phyloP scores from a whole-genome alignment of 2,797 vertebrate species.

The Sebastes minor region DNA sequence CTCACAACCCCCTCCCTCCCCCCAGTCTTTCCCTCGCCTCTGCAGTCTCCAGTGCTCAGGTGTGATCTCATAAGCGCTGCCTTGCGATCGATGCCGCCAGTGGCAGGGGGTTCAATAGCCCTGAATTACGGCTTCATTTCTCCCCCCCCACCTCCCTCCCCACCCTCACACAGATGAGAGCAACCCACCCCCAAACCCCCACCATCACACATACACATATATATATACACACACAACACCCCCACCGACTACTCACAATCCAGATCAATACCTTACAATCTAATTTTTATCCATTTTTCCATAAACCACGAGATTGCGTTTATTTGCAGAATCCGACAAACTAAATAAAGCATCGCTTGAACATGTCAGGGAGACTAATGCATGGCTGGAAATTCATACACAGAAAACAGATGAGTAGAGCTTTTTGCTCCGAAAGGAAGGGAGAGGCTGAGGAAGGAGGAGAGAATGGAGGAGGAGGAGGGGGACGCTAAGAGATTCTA shows the following conservation, averaged over 20 bases:
- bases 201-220: slow-evolving; percentile 67
- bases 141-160: slow-evolving; percentile 56
- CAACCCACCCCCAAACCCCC: slow-evolving; percentile 68
- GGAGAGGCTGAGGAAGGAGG: slow-evolving; percentile 54
- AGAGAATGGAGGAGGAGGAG: slow-evolving; percentile 7
- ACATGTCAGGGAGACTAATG: slow-evolving; percentile 76
- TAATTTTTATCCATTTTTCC: slow-evolving; percentile 99
- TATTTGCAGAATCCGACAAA: slow-evolving; percentile 99
- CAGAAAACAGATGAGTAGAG: slow-evolving; percentile 84
- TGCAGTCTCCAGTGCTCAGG: slow-evolving; percentile 87
- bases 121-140: slow-evolving; percentile 98
- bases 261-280: slow-evolving; percentile 98
- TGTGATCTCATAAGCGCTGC: slow-evolving; percentile 92
- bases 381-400: slow-evolving; percentile 79
- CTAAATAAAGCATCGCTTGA: slow-evolving; percentile 92
- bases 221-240: slow-evolving; percentile 29
- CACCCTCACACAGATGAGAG: slow-evolving; percentile 93
- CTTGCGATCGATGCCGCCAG: slow-evolving; percentile 91
- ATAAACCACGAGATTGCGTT: slow-evolving; percentile 99
- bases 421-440: slow-evolving; percentile 73
- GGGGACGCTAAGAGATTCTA: slow-evolving; percentile 51
- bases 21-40: slow-evolving; percentile 58
- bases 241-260: slow-evolving; percentile 73
- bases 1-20: not conserved
- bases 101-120: slow-evolving; percentile 93